Percentiles rank a stretch among this genome's conserved stretches.
Conservation (phyloP, 1,140 invertebrate species). For the Nixonia krombeini region DNA sequence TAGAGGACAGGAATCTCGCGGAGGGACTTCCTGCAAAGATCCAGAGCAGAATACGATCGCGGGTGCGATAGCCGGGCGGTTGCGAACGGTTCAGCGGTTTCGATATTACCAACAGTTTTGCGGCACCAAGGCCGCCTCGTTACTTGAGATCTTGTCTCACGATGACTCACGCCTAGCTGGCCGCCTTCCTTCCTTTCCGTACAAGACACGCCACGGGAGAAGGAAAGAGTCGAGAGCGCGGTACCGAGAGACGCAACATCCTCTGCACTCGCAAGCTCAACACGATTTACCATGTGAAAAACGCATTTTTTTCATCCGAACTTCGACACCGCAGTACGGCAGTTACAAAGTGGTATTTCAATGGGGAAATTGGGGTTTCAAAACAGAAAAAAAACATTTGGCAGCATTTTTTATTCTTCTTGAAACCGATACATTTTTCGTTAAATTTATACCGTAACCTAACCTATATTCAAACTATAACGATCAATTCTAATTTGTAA, state of each 20-base stretch:
- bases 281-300: slow-evolving; percentile 41
- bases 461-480: too few species aligned
- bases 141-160: slow-evolving; percentile 62
- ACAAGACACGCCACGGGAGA: slow-evolving; percentile 21
- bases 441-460: too few species aligned
- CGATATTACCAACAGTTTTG: slow-evolving; percentile 62
- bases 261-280: slow-evolving; percentile 31
- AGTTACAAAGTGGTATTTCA: too few species aligned
- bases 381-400: too few species aligned
- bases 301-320: too few species aligned
- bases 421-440: too few species aligned
- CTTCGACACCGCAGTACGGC: too few species aligned
- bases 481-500: too few species aligned
- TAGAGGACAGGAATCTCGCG: slow-evolving; percentile 33
- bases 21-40: slow-evolving; percentile 45
- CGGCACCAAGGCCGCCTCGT: slow-evolving; percentile 63
- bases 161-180: slow-evolving; percentile 62
- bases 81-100: slow-evolving; percentile 48
- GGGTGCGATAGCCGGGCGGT: slow-evolving; percentile 41
- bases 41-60: slow-evolving; percentile 47
- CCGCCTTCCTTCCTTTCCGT: slow-evolving; percentile 51
- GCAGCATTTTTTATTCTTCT: too few species aligned
- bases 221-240: slow-evolving; percentile 13
- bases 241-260: slow-evolving; percentile 28
- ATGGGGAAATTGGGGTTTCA: too few species aligned